Evolutionary conservation across 2,797 vertebrate genomes (phyloP), one percentile per base, ranked within the genome.

Genomic region (Gobio occitaniae): DNA sequence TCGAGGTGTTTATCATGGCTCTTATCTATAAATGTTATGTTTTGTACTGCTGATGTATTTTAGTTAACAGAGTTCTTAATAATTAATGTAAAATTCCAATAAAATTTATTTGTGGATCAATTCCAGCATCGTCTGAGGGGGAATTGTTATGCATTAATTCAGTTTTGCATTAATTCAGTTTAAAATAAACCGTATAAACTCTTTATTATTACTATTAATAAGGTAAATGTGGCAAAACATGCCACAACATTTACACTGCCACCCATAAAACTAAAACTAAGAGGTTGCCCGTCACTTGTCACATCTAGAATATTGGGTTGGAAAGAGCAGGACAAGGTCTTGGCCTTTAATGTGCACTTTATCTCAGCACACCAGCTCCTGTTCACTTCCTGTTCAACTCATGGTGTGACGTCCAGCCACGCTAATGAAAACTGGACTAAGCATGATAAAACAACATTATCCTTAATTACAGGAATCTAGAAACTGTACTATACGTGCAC

Each of bases 371-470:
- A 74, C 56, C 65, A 76, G 72, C 74, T 77, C 76, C 36, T 78
- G 54, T 74, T 66, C 50, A 41, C 72, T 83, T 82, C 74, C 78
- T 82, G 83, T 85, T 78, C 61, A 50, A 12, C 75, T 86, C 17
- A 65, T 80, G 21, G 77, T 76, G 74, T 41, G 56, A 52, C 6
- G 70, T 79, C 82, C 91, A 90, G 91, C 91, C 86, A 44, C 19
- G 86, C 84, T 83, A 80, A 85, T 92, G 92, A 91, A 93, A 94
- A 94, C 87, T 75, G 87, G 89, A 86, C 75, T 89, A 83, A 76
- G 91, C 91, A 84, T 82, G 32, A 38, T 38, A 4, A 68, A 69
- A 69, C 16, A 68, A 4, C 36, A 69, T 69, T 17, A 38, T 36
- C 32, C 32, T 68, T 68, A 36, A 68, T 38, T 68, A 38, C 65